Evolutionary conservation across 2,113 vertebrate species (phyloP), one percentile per base, ranked within the genome.

Genomic region (Megaceryle maxima): DNA sequence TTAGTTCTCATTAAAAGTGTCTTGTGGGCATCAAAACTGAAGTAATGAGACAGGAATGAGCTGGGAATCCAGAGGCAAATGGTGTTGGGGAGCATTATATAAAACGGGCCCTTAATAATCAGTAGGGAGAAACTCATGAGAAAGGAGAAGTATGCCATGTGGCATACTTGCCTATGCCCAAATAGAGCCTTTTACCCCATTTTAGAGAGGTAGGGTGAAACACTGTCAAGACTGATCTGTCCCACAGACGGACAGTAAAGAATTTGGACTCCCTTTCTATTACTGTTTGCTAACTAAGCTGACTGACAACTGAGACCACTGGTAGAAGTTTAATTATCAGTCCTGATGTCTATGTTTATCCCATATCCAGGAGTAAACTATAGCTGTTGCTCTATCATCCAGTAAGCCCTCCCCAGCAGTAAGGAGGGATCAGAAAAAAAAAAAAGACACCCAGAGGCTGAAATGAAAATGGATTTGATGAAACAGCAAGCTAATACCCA

Each of bases 301-400:
- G 80, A 69, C 55, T 95, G 91, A 46, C 73, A 88, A 13, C 59
- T 95, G 43, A 28, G 55, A 74, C 46, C 56, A 13, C 19, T 56
- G 80, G 59, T 88, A 50, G 72, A 93, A 80, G 68, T 90, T 92
- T 93, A 86, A 86, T 95, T 80, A 88, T 77, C 67, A 80, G 55
- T 31, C 44, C 63, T 37, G n/a, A 86, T 64, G 37, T 41, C 37
- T 39, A 25, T 39, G 26, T 41, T 39, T 39, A 26, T 22, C 60
- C 25, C 16, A 19, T 28, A 63, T 39, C 37, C 11, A 9, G 31
- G 18, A 10, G 16, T 63, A 39, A 63, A 26, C 62, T 64, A 18
- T 8, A 41, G 62, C 39, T 39, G 60, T 39, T 25, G 24, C 25
- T 63, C 16, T 39, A 18, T 28, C 60, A 63, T 25, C 37, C 16